These are phyloP conservation scores for Phaethon lepturus DNA, from an alignment of 2,113 vertebrate genomes.

Conservation along the genomic window DNA sequence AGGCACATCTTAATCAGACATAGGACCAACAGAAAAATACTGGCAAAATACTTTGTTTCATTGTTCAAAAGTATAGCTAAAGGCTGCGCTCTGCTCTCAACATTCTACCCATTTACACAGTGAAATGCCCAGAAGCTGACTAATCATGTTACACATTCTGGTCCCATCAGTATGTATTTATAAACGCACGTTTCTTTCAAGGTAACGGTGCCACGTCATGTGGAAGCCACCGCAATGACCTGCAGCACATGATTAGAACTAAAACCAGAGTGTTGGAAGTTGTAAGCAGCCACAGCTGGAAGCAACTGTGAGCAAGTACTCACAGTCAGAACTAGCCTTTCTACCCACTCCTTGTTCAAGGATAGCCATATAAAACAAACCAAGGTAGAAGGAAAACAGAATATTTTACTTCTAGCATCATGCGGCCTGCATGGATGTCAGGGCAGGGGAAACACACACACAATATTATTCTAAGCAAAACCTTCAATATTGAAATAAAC, in stretches of 20 bases:
- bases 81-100: background rate
- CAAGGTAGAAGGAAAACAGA: background rate
- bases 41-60: background rate
- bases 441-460: too few relatives aligned
- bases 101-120: background rate
- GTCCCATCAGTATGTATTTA: background rate
- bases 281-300: background rate
- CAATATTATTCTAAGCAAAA: background rate
- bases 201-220: background rate
- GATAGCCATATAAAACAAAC: background rate
- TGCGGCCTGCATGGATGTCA: background rate
- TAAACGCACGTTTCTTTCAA: background rate
- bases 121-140: background rate
- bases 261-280: background rate
- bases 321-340: background rate
- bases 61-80: background rate
- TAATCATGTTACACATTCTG: background rate
- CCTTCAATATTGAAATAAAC: background rate
- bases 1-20: background rate
- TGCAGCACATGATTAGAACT: rapidly evolving
- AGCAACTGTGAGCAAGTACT: background rate
- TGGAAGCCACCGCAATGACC: background rate
- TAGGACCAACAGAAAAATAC: background rate
- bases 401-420: background rate
- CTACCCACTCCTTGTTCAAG: background rate